Evolutionary conservation across 1,140 invertebrate species (phyloP).

Genomic region (Dufourea novaeangliae): DNA sequence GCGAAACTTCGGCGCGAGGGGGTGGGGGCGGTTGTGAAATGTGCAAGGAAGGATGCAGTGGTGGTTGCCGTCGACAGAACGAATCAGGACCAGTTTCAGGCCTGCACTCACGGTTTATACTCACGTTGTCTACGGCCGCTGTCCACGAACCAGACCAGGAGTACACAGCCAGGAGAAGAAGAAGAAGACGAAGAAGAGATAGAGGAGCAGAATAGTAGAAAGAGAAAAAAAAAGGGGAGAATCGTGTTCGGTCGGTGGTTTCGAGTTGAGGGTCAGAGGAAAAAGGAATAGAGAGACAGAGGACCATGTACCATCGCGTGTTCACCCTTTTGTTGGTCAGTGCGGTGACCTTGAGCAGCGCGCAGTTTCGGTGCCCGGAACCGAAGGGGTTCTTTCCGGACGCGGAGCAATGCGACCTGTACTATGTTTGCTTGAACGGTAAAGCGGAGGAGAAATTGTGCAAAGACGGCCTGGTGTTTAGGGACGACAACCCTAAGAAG

Average conservation of each 20-base stretch:
- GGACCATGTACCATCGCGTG: constrained; percentile 23
- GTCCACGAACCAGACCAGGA: constrained; percentile 26
- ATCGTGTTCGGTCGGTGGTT: not conserved
- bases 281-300: not conserved
- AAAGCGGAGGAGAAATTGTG: constrained; percentile 87
- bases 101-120: constrained; percentile 66
- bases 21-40: constrained; percentile 71
- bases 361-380: constrained; percentile 87
- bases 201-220: not conserved
- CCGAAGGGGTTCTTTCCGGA: constrained; percentile 90
- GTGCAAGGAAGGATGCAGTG: constrained; percentile 68
- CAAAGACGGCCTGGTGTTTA: constrained; percentile 91
- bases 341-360: constrained; percentile 41
- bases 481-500: constrained; percentile 87
- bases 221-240: not conserved
- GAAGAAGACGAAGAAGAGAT: not conserved
- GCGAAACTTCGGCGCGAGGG: no score
- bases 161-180: not conserved
- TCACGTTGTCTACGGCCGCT: constrained; percentile 45
- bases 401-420: constrained; percentile 90
- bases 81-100: constrained; percentile 75
- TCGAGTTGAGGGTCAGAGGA: not conserved
- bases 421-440: constrained; percentile 88
- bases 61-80: constrained; percentile 71
- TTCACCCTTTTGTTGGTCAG: constrained; percentile 25